These are phyloP conservation scores for Sebastes itinus DNA, from an alignment of 2,797 vertebrate species.

Conservation along the genomic window DNA sequence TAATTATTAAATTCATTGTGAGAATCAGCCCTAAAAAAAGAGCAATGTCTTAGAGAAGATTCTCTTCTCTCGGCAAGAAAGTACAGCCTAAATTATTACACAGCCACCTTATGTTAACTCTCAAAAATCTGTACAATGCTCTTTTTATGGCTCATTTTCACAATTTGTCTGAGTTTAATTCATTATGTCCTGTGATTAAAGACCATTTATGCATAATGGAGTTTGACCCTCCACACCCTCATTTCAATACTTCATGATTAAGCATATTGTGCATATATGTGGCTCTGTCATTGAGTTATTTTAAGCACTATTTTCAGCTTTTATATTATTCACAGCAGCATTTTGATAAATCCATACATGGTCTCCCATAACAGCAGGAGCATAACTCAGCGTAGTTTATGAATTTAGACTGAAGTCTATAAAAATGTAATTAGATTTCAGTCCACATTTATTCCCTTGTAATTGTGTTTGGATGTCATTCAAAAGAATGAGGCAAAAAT, in stretches of 20 bases:
- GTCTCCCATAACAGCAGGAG: background rate
- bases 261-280: background rate
- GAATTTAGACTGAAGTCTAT: background rate
- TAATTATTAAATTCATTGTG: slow-evolving; percentile 7
- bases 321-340: background rate
- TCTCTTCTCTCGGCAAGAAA: too few species aligned
- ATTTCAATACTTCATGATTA: slow-evolving; percentile 30
- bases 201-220: slow-evolving; percentile 16
- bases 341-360: background rate
- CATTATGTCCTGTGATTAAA: slow-evolving; percentile 20
- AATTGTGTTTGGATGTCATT: background rate
- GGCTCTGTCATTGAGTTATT: background rate
- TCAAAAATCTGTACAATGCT: background rate
- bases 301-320: background rate
- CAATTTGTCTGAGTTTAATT: slow-evolving; percentile 17
- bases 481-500: background rate
- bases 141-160: background rate
- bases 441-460: background rate
- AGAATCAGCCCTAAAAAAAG: slow-evolving; percentile 3
- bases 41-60: background rate
- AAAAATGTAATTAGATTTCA: background rate
- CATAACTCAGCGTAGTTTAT: background rate
- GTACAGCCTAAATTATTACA: too few species aligned
- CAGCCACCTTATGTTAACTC: slow-evolving; percentile 1
- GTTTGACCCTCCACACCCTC: slow-evolving; percentile 8